Evolutionary conservation across 1,140 invertebrate species (phyloP), one percentile per base, ranked within the genome.

Genomic region (Lepidurus packardi): DNA sequence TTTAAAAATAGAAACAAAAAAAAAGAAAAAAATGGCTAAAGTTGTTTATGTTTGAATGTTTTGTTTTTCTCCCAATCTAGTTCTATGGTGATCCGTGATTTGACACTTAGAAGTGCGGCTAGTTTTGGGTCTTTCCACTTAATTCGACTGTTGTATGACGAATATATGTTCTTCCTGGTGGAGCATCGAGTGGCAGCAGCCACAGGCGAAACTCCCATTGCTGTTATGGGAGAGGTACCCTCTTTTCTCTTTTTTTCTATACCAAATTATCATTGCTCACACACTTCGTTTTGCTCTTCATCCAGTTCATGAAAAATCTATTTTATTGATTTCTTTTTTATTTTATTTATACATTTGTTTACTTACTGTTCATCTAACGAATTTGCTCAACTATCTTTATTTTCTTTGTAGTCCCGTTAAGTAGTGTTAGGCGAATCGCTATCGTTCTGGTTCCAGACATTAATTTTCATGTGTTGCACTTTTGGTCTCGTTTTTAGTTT

Each of bases 91-190:
- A 97, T 98, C 82, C 87, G 96, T 44, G 96, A 98, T 87, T 88
- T 98, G 77, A 98, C 96, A 53, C 86, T 98, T 75, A 89, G 97
- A 83, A 98, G 95, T 81, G 97, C 98, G 34, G 94, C 96, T 11
- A 98, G 95, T 85, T 99, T 99, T 87, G 98, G 98, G 47, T 98
- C 96, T 78, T 99, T 99, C 87, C 98, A 99, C 88, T 89, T 99
- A 74, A 97, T 99, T 82, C 91, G 97, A 73, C 88, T 99, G 80
- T 88, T 99, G 25, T 99, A 97, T 85, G 97, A 99, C 85, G 98
- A 99, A 85, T 99, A 99, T 84, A 98, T 99, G 93, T 98, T 98
- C 88, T 99, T 98, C 86, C 88, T 99, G 80, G 94, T 99, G 81
- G 98, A 99, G 86, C 94, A 97, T 85, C 92, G 95, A 85, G 95